Percentiles rank a stretch among this genome's conserved stretches.
These are phyloP conservation scores for Spinibarbus caldwelli DNA, from an alignment of 2,797 vertebrate species.

Conservation along the genomic window DNA sequence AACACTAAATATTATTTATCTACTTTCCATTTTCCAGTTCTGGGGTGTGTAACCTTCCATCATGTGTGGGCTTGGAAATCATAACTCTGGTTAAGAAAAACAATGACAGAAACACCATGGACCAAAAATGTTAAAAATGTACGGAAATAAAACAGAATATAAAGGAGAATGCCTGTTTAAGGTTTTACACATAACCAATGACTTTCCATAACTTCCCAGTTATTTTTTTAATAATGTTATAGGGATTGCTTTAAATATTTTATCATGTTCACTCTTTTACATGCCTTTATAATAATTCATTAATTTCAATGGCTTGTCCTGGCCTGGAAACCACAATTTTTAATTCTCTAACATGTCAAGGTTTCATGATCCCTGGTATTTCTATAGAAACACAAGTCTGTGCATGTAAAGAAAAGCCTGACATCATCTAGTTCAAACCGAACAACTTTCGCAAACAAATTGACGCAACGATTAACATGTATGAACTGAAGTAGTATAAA, in stretches of 20 bases:
- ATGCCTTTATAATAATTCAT: background rate
- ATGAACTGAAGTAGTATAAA: background rate
- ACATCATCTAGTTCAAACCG: background rate
- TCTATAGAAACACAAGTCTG: background rate
- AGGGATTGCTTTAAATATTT: background rate
- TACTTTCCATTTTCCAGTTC: background rate
- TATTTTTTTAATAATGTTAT: background rate
- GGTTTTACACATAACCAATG: background rate
- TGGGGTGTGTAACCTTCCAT: background rate
- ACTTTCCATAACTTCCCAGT: background rate
- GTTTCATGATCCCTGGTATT: background rate
- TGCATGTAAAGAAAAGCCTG: background rate
- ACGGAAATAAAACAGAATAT: background rate
- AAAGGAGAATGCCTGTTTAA: background rate
- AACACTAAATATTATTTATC: conserved; percentile 23
- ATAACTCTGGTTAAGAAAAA: background rate
- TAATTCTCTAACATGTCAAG: background rate
- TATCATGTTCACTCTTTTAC: background rate
- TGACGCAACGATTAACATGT: background rate
- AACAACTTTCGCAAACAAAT: background rate
- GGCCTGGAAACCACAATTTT: background rate
- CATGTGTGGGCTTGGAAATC: background rate
- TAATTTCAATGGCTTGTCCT: background rate
- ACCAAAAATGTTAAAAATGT: background rate
- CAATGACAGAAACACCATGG: background rate